Evolutionary conservation across 2,113 vertebrate species (phyloP).

Genomic region (Microtus montanus): DNA sequence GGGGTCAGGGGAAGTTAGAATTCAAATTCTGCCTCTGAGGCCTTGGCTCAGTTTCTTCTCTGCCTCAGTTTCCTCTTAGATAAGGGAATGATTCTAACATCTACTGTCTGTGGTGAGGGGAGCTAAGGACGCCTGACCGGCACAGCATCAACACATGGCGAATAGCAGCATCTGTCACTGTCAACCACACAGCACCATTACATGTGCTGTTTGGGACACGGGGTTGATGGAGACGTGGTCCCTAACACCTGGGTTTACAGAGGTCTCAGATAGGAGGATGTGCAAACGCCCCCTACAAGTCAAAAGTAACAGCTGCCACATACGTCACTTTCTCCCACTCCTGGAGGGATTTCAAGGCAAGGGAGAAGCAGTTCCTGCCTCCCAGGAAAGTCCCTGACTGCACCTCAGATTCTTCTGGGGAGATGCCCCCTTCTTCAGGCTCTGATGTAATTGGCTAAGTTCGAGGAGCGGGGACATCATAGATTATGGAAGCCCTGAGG

Average conservation of each 20-base stretch:
- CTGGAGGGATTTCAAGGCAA: not conserved
- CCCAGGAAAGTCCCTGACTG: not conserved
- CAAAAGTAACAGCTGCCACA: not conserved
- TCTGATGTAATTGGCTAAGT: not conserved
- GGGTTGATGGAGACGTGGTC: not conserved
- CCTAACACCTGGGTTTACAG: not conserved
- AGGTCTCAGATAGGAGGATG: not conserved
- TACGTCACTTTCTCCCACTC: not conserved
- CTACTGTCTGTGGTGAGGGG: not conserved
- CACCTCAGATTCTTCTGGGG: not conserved
- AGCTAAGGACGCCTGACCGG: not conserved
- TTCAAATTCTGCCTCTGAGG: constrained; percentile 8
- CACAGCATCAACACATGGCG: not conserved
- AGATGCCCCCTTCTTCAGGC: not conserved
- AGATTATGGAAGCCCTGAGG: not conserved
- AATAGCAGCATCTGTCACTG: not conserved
- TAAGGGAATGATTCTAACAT: not conserved
- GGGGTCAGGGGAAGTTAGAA: not conserved
- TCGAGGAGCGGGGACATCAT: not conserved
- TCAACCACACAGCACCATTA: not conserved
- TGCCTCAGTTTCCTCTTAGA: constrained; percentile 38
- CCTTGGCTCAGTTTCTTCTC: not conserved
- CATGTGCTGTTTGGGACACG: not conserved
- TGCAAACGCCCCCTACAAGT: not conserved
- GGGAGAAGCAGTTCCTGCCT: not conserved